These are phyloP conservation scores for Cydia strobilella DNA, from an alignment of 1,140 invertebrate genomes.

Conservation along the genomic window DNA sequence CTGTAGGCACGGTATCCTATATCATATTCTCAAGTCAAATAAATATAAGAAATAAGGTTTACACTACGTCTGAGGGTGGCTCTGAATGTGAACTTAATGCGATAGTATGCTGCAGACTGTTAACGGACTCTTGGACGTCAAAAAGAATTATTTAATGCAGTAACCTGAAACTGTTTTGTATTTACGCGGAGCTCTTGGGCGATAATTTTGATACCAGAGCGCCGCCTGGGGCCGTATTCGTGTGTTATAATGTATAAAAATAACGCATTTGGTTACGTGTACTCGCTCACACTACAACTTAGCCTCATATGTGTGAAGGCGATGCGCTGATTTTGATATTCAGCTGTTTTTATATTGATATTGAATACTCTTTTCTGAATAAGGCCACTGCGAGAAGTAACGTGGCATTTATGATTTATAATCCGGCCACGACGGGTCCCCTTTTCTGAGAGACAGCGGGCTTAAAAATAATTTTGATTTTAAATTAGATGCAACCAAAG, in stretches of 20 bases:
- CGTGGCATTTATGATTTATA: slow-evolving; percentile 78
- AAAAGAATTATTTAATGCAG: slow-evolving; percentile 68
- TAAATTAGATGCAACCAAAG: slow-evolving; percentile 74
- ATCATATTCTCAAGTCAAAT: too few relatives aligned
- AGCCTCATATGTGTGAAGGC: background rate
- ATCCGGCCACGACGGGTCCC: slow-evolving; percentile 69
- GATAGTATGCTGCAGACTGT: background rate
- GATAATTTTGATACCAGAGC: slow-evolving; percentile 72
- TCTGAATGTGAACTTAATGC: background rate
- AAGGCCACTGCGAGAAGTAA: slow-evolving; percentile 43
- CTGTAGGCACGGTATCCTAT: too few relatives aligned
- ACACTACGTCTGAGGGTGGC: background rate
- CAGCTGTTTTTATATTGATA: background rate
- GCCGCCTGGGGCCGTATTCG: slow-evolving; percentile 45
- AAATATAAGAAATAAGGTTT: too few relatives aligned
- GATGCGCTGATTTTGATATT: background rate
- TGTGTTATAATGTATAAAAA: slow-evolving; percentile 33
- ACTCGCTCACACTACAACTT: background rate
- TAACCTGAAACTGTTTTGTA: slow-evolving; percentile 76
- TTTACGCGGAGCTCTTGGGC: slow-evolving; percentile 63
- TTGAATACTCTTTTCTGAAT: slow-evolving; percentile 11
- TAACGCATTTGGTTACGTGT: background rate
- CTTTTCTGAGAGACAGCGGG: slow-evolving; percentile 67
- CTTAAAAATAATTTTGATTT: slow-evolving; percentile 73
- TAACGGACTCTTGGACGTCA: slow-evolving; percentile 46